Conservation (phyloP, 2,888 invertebrate species). For the Zelleria hepariella region DNA sequence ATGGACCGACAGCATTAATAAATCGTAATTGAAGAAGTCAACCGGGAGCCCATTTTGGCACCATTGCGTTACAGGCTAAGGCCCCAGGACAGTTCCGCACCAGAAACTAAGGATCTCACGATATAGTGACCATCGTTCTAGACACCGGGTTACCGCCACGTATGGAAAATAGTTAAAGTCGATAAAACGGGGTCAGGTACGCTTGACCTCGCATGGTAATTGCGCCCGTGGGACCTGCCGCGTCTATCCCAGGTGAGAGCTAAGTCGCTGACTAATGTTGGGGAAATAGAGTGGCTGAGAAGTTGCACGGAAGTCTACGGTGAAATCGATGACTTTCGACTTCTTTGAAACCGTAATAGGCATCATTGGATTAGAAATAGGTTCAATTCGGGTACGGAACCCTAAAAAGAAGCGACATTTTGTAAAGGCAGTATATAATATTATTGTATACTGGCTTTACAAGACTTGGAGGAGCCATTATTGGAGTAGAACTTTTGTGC, state of each 20-base stretch:
- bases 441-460: background rate
- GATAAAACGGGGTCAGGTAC: slow-evolving; percentile 22
- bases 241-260: slow-evolving; percentile 17
- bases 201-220: slow-evolving; percentile 30
- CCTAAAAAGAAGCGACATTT: too few relatives aligned
- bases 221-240: slow-evolving; percentile 28
- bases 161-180: slow-evolving; percentile 6
- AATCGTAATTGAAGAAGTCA: too few relatives aligned
- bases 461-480: background rate
- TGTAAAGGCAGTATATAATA: too few relatives aligned
- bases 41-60: too few relatives aligned
- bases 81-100: too few relatives aligned
- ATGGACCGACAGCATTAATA: too few relatives aligned
- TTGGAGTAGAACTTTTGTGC: background rate
- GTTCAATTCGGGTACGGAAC: too few relatives aligned
- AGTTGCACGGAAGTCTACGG: background rate
- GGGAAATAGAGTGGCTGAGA: background rate
- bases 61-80: too few relatives aligned
- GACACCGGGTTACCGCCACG: slow-evolving; percentile 5
- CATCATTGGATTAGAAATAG: too few relatives aligned
- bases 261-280: background rate
- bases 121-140: background rate
- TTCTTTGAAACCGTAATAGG: background rate
- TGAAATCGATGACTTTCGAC: background rate
- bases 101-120: too few relatives aligned